A percentile compares a stretch with the other conserved stretches of the same genome.
Evolutionary conservation across 2,113 vertebrate species (phyloP).

Genomic region (Mionectes macconnelli): DNA sequence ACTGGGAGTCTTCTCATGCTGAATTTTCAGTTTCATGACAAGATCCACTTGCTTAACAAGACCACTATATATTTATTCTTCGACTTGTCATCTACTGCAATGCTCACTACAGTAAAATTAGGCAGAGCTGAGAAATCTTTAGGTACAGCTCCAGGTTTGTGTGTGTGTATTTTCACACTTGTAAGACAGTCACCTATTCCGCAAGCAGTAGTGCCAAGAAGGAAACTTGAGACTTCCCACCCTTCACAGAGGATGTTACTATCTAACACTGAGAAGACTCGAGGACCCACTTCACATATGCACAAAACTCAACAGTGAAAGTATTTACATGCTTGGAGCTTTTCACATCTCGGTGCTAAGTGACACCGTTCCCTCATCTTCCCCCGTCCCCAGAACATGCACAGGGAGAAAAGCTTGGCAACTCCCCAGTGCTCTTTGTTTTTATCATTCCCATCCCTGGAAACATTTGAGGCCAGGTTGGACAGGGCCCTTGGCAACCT

Average conservation of each 20-base stretch:
- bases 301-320: neutral
- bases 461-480: neutral
- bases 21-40: neutral
- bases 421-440: neutral
- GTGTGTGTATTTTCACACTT: neutral
- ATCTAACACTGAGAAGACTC: neutral
- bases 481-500: neutral
- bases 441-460: neutral
- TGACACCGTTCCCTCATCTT: accelerated
- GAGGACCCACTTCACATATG: neutral
- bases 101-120: slow-evolving; percentile 21
- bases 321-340: neutral
- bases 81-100: neutral
- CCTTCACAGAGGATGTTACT: neutral
- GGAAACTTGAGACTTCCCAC: neutral
- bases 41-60: neutral
- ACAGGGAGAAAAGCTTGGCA: neutral
- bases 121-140: slow-evolving; percentile 18
- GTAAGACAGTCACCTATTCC: neutral
- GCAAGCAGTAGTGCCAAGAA: neutral
- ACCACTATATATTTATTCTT: neutral
- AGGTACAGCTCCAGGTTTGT: neutral
- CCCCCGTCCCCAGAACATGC: neutral
- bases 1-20: neutral
- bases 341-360: neutral